Conservation (phyloP, 2,797 vertebrate species). For the Gallinago stenura region DNA sequence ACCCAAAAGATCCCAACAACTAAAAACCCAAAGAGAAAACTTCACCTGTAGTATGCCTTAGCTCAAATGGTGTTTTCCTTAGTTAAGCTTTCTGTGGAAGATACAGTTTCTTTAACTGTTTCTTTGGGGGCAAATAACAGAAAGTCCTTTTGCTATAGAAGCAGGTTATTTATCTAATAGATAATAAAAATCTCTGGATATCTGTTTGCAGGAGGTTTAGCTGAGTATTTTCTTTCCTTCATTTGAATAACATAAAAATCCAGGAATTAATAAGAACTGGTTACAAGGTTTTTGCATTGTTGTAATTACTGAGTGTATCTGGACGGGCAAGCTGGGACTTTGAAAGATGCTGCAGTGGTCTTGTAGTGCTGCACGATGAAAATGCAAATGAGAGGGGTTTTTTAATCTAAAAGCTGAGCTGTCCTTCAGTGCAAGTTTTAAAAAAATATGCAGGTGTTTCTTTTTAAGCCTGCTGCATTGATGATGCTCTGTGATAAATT, state of each 20-base stretch:
- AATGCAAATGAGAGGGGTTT: neutral
- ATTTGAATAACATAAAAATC: neutral
- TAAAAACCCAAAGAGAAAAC: neutral
- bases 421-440: neutral
- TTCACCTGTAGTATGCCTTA: neutral
- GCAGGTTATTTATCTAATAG: conserved; percentile 1
- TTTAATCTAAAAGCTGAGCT: neutral
- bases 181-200: neutral
- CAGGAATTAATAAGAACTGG: neutral
- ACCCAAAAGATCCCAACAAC: neutral
- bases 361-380: neutral
- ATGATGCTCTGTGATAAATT: neutral
- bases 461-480: neutral
- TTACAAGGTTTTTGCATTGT: neutral
- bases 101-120: neutral
- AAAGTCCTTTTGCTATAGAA: neutral
- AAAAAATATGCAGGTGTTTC: neutral
- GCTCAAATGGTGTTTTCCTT: neutral
- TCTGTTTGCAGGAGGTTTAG: neutral
- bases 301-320: neutral
- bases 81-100: neutral
- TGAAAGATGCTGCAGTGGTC: neutral
- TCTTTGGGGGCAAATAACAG: neutral
- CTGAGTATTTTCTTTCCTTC: neutral
- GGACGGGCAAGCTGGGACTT: neutral